Evolutionary conservation across 2,113 vertebrate species (phyloP).

Genomic region (Arizona elegans): DNA sequence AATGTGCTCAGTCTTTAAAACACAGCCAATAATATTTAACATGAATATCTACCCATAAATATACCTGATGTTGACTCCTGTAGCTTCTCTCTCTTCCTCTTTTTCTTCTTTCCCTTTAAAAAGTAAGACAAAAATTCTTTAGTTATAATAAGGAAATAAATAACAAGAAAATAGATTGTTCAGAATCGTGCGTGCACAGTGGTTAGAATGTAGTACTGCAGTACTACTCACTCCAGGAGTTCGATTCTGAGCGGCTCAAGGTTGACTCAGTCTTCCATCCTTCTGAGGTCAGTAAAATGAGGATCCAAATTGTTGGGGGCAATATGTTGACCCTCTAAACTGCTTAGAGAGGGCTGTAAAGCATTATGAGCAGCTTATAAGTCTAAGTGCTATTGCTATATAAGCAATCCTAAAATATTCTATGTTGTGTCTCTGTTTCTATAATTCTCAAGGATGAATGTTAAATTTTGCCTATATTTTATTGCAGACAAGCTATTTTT

Average conservation of each 20-base stretch:
- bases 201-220: background rate
- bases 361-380: background rate
- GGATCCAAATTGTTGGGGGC: background rate
- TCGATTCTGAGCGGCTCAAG: background rate
- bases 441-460: background rate
- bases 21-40: background rate
- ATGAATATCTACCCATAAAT: background rate
- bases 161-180: background rate
- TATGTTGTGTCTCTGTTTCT: background rate
- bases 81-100: constrained; percentile 99
- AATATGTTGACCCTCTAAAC: background rate
- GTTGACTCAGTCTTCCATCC: background rate
- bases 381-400: background rate
- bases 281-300: background rate
- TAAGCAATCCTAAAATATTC: background rate
- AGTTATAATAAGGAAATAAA: background rate
- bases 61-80: constrained; percentile 95
- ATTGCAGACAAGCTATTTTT: background rate
- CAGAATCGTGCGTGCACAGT: background rate
- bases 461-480: background rate
- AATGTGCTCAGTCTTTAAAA: constrained; percentile 12
- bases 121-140: constrained; percentile 57
- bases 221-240: background rate
- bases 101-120: constrained; percentile 98
- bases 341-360: background rate